phyloP scores from a whole-genome alignment of 2,113 vertebrate genomes.

The Platanista minor region DNA sequence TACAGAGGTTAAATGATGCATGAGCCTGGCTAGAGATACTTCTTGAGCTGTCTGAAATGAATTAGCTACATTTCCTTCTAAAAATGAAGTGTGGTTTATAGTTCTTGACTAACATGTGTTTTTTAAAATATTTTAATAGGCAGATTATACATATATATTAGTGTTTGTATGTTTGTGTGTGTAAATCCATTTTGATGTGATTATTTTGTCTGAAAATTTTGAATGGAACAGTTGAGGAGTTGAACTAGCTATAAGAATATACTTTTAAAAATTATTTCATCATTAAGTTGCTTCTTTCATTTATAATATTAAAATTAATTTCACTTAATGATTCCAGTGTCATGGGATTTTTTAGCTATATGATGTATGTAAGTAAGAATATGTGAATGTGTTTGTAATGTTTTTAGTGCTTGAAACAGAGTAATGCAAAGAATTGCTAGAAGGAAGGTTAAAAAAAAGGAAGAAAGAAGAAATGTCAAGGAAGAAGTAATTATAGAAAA shows the following conservation, averaged over 20 bases:
- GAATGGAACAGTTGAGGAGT: not conserved
- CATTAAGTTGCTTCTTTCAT: not conserved
- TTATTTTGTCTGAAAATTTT: not conserved
- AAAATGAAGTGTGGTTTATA: not conserved
- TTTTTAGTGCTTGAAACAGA: not conserved
- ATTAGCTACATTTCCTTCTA: not conserved
- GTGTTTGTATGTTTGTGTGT: not conserved
- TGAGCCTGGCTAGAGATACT: not conserved
- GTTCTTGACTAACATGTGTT: not conserved
- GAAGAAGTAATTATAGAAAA: not conserved
- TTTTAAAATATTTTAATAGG: not conserved
- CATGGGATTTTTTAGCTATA: not conserved
- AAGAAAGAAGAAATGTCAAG: not conserved
- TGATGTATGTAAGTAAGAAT: not conserved
- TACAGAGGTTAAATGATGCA: slow-evolving; percentile 13
- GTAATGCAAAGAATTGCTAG: not conserved
- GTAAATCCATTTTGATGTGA: not conserved
- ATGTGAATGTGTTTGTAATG: not conserved
- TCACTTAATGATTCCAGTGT: not conserved
- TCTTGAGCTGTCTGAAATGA: not conserved
- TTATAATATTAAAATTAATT: not conserved
- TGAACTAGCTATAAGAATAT: not conserved
- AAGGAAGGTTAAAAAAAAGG: not conserved
- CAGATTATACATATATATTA: not conserved
- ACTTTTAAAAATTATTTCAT: not conserved